These are phyloP conservation scores for Paracentrotus lividus DNA, from an alignment of 53 echinoderm and acorn worm species.

Conservation along the genomic window DNA sequence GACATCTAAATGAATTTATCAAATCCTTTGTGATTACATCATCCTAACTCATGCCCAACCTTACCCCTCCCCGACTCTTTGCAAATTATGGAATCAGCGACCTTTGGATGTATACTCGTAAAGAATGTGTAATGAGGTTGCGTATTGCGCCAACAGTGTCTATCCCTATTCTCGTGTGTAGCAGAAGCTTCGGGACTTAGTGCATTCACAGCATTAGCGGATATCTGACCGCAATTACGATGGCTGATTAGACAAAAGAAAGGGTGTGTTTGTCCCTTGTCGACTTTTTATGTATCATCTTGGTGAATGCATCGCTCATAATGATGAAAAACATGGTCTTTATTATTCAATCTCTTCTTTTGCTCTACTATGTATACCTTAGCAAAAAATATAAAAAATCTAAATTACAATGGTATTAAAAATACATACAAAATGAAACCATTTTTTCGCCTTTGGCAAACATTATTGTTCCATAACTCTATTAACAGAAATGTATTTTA, in stretches of 20 bases:
- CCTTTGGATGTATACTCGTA: background rate
- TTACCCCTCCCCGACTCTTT: background rate
- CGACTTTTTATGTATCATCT: background rate
- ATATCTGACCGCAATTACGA: conserved; percentile 12
- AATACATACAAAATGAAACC: too few species aligned
- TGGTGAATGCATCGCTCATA: background rate
- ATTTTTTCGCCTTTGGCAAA: too few species aligned
- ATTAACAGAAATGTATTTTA: too few species aligned
- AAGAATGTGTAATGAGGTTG: conserved; percentile 40
- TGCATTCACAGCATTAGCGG: conserved; percentile 39
- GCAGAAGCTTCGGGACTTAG: conserved; percentile 23
- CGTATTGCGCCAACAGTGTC: conserved; percentile 3
- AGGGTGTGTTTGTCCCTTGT: conserved; percentile 30
- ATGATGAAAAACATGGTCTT: too few species aligned
- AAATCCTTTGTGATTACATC: background rate
- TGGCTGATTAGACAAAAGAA: conserved; percentile 22
- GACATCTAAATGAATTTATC: too few species aligned
- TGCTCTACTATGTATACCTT: too few species aligned
- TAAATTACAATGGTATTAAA: too few species aligned
- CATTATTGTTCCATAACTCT: too few species aligned
- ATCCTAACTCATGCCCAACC: background rate
- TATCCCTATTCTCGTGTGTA: background rate
- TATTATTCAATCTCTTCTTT: too few species aligned
- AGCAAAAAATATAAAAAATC: too few species aligned
- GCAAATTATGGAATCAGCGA: conserved; percentile 19